phyloP scores from a whole-genome alignment of 2,888 invertebrate genomes.

The Acanthosoma haemorrhoidale region DNA sequence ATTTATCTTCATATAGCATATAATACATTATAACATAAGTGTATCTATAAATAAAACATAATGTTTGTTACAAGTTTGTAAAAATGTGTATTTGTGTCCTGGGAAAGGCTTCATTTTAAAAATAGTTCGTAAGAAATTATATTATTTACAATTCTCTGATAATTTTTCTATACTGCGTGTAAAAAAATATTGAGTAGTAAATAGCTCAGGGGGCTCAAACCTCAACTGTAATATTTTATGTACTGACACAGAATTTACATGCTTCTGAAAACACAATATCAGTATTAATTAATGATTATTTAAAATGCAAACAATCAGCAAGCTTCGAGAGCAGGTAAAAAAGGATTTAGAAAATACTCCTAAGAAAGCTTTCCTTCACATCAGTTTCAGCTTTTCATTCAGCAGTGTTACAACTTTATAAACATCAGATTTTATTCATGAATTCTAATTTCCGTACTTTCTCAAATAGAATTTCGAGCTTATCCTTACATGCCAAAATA shows the following conservation, averaged over 20 bases:
- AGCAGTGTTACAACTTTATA: conserved; percentile 33
- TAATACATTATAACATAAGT: too few relatives aligned
- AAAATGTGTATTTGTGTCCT: too few relatives aligned
- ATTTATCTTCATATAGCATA: too few relatives aligned
- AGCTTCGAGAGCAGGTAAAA: too few relatives aligned
- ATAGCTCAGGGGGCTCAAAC: conserved; percentile 7
- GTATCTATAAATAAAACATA: too few relatives aligned
- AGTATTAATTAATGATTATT: neutral
- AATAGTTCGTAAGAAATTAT: too few relatives aligned
- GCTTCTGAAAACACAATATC: neutral
- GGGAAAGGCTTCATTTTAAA: too few relatives aligned
- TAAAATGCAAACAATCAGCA: neutral
- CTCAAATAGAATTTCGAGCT: conserved; percentile 32
- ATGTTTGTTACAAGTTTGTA: too few relatives aligned
- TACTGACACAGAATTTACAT: neutral
- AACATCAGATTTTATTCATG: conserved; percentile 31
- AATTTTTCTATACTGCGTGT: too few relatives aligned
- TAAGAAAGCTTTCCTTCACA: conserved; percentile 36
- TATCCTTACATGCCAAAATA: conserved; percentile 29
- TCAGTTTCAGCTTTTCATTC: conserved; percentile 33
- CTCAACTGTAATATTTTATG: neutral
- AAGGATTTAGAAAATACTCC: conserved; percentile 33
- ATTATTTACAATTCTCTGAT: too few relatives aligned
- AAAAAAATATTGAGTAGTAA: conserved; percentile 9
- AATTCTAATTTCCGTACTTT: conserved; percentile 33